phyloP scores from a whole-genome alignment of 2,888 invertebrate genomes.

The Drosophila formosana region DNA sequence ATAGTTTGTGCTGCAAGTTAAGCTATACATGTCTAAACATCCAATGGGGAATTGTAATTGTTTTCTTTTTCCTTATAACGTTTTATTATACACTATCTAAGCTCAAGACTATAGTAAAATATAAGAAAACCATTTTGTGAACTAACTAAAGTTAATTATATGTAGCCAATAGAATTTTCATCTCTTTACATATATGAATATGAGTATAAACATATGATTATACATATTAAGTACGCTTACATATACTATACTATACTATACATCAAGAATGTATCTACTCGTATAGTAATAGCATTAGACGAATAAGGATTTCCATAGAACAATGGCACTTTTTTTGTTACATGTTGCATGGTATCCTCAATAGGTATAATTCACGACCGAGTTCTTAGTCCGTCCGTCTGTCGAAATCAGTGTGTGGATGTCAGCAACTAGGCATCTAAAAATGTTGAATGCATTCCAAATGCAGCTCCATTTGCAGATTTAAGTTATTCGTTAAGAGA shows the following conservation, averaged over 20 bases:
- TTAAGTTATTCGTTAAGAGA: not conserved
- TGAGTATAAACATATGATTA: not conserved
- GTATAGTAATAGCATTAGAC: not conserved
- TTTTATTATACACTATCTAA: constrained; percentile 49
- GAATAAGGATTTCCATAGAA: not conserved
- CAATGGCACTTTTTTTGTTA: not conserved
- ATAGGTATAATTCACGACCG: not conserved
- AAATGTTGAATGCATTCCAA: not conserved
- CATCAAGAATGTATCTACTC: not conserved
- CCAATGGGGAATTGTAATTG: constrained; percentile 29
- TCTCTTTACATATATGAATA: constrained; percentile 7
- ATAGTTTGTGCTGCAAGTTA: constrained; percentile 47
- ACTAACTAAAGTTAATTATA: constrained; percentile 10
- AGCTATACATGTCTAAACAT: constrained; percentile 61
- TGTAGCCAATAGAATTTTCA: constrained; percentile 18
- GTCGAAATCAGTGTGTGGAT: not conserved
- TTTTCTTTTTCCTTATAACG: constrained; percentile 50
- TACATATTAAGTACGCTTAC: not conserved
- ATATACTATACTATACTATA: not conserved
- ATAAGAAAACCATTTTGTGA: constrained; percentile 39
- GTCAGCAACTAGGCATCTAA: not conserved
- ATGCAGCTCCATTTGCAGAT: not conserved
- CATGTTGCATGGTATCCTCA: not conserved
- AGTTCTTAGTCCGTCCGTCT: constrained; percentile 2
- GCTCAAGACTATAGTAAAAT: constrained; percentile 64